Base-by-base conservation (phyloP, 2,797 vertebrate genomes). In the Cynopterus sphinx region DNA sequence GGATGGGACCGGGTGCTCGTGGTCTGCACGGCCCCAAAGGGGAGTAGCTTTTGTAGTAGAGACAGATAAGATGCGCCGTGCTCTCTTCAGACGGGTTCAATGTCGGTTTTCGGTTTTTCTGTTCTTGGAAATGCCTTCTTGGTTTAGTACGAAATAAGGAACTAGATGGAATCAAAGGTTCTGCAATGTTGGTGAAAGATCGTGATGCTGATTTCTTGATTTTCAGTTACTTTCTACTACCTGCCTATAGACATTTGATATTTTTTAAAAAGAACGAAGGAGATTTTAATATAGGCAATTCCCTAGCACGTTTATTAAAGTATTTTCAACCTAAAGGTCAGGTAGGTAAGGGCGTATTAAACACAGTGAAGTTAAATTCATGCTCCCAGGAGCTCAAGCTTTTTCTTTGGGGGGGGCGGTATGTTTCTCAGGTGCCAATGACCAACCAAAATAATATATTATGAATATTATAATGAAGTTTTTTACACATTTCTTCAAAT, bases 41-140 rank as follows among this genome's bases (percentile, higher is more conserved):
- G 73, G 24, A 83, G 22, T 61, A 39, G 79, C 75, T 94, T 71
- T 12, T 73, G 59, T 93, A 87, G 19, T 41, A 70, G 70, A 17
- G 81, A 94, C 84, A 90, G 53, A 68, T 39, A 57, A 57, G 55
- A 28, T 88, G 39, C 41, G 36, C 24, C 39, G 0, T 81, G 5
- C 28, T 87, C 26, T 95, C n/a, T 96, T 28, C 53, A 75, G 68
- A 90, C 86, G 94, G 77, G 65, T 93, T 68, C 96, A 33, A 68
- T 83, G 12, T 85, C 79, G 51, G 6, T 24, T 26, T 68, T 91
- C 81, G 10, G 73, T 93, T 75, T 95, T 7, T 0, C n/a, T 90
- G 36, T 96, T 97, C 79, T 71, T 0, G 0, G 89, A 96, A 96
- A 81, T 33, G 46, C 68, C 84, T 73, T 88, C n/a, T 87, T 78